Evolutionary conservation across 2,797 vertebrate genomes (phyloP).

Genomic region (Danio tinwini): DNA sequence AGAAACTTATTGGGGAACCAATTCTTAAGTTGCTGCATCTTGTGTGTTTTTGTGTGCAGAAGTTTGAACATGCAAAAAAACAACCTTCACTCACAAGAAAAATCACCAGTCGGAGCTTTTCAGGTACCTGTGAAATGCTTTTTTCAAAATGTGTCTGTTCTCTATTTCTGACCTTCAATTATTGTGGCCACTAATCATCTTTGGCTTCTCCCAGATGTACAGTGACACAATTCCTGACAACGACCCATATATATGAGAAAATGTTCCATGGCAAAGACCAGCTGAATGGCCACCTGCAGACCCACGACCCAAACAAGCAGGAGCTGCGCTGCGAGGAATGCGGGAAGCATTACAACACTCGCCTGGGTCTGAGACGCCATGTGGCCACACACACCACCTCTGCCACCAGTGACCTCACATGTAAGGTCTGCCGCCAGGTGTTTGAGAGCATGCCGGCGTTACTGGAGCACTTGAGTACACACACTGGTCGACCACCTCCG

Average conservation of each 20-base stretch:
- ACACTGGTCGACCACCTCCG: constrained; percentile 84
- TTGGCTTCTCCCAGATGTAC: constrained; percentile 45
- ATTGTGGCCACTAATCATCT: constrained; percentile 6
- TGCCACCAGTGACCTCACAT: constrained; percentile 82
- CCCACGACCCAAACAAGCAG: constrained; percentile 87
- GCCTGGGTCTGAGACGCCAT: constrained; percentile 92
- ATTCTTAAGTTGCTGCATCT: background rate
- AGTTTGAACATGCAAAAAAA: constrained; percentile 49
- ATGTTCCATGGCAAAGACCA: constrained; percentile 97
- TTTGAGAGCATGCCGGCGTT: constrained; percentile 87
- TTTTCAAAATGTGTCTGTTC: background rate
- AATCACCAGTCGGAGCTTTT: constrained; percentile 37
- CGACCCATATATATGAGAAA: constrained; percentile 84
- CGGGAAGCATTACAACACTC: constrained; percentile 97
- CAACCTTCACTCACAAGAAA: constrained; percentile 24
- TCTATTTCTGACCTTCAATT: background rate
- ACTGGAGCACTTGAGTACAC: constrained; percentile 91
- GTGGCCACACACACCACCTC: constrained; percentile 86
- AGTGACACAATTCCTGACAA: constrained; percentile 85
- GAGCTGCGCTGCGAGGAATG: constrained; percentile 94
- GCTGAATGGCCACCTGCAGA: constrained; percentile 89
- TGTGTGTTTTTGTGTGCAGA: constrained; percentile 43
- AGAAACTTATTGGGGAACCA: no score
- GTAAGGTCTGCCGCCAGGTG: constrained; percentile 85
- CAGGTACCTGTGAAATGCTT: constrained; percentile 42